A percentile compares a stretch with the other conserved stretches of the same genome.
phyloP scores from a whole-genome alignment of 64 coral and sea anemone species.

The Catalaphyllia jardinei region DNA sequence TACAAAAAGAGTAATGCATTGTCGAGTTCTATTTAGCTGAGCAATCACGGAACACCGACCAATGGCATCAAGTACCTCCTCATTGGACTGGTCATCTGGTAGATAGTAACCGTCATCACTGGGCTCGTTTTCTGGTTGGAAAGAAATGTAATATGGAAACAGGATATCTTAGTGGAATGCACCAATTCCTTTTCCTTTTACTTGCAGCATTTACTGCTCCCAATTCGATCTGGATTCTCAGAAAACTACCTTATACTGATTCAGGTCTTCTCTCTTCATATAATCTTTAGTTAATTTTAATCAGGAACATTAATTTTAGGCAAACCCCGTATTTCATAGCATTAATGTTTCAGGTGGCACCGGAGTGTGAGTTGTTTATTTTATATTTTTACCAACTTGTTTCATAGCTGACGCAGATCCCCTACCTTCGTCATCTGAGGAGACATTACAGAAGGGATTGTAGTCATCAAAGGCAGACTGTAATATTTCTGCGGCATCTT shows the following conservation, averaged over 20 bases:
- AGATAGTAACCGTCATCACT: not conserved
- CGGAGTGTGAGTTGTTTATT: not conserved
- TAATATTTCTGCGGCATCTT: conserved; percentile 8
- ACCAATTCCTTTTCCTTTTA: no score
- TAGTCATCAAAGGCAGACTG: conserved; percentile 39
- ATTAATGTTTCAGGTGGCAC: not conserved
- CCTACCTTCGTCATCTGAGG: not conserved
- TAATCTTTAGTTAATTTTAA: no score
- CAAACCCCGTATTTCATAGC: no score
- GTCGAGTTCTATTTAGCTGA: conserved; percentile 29
- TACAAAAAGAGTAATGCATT: conserved; percentile 28
- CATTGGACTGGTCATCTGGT: not conserved
- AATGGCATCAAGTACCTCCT: conserved; percentile 10
- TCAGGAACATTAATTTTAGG: no score
- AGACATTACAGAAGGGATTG: conserved; percentile 33
- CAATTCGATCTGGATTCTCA: no score
- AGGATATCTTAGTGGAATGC: no score
- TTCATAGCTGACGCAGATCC: not conserved
- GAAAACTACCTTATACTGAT: no score
- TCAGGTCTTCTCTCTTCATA: no score
- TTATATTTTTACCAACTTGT: not conserved
- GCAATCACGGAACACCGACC: conserved; percentile 13
- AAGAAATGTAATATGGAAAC: not conserved
- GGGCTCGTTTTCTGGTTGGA: not conserved
- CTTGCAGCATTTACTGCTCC: no score